Percentiles rank a stretch among this genome's conserved stretches.
These are phyloP conservation scores for Gymnogyps californianus DNA, from an alignment of 2,113 vertebrate genomes.

Conservation along the genomic window DNA sequence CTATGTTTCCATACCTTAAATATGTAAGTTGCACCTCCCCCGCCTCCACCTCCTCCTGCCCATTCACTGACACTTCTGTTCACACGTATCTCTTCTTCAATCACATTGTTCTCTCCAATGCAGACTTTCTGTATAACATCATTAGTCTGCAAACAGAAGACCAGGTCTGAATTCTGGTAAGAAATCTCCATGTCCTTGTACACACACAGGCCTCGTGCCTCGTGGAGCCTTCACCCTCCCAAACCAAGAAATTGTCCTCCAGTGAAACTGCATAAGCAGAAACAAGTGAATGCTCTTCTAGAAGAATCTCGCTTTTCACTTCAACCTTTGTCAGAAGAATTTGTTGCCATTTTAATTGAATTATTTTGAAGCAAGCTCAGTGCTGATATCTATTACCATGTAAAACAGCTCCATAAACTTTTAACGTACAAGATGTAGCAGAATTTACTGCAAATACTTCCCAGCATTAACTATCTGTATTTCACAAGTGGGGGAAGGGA, in stretches of 20 bases:
- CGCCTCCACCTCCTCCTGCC: slow-evolving; percentile 93
- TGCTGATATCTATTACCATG: not conserved
- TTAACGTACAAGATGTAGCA: not conserved
- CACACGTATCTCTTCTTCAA: slow-evolving; percentile 84
- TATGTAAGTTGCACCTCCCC: slow-evolving; percentile 93
- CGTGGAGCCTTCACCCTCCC: not conserved
- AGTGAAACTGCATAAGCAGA: not conserved
- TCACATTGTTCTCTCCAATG: slow-evolving; percentile 85
- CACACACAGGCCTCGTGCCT: not conserved
- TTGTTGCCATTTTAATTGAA: not conserved
- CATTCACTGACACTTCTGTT: slow-evolving; percentile 81
- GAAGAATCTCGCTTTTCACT: not conserved
- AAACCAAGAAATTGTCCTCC: not conserved
- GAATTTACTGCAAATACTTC: not conserved
- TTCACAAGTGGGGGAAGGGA: not conserved
- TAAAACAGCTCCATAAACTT: not conserved
- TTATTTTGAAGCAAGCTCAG: not conserved
- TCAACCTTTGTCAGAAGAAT: not conserved
- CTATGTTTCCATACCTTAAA: slow-evolving; percentile 84
- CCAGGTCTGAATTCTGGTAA: not conserved
- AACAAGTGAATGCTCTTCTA: not conserved
- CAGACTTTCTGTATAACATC: slow-evolving; percentile 86
- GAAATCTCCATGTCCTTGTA: not conserved
- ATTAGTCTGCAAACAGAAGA: slow-evolving; percentile 76
- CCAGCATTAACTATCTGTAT: not conserved